Evolutionary conservation across 2,113 vertebrate species (phyloP).

Genomic region (Saguinus midas): DNA sequence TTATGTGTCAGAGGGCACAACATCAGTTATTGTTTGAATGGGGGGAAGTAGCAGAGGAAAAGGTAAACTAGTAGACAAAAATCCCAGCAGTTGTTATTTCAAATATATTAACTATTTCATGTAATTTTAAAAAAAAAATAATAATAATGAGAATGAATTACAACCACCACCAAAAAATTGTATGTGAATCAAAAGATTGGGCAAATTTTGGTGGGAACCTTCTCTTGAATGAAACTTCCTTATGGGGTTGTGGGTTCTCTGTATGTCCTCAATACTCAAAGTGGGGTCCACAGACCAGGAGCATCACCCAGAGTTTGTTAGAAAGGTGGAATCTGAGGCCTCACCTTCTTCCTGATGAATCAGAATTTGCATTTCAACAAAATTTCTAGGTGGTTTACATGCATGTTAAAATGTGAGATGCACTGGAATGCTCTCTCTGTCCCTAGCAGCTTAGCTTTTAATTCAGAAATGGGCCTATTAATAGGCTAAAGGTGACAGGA

Average conservation of each 20-base stretch:
- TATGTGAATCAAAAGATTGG: neutral
- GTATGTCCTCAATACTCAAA: neutral
- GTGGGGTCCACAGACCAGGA: neutral
- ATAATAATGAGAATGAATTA: neutral
- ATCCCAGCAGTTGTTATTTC: slow-evolving; percentile 5
- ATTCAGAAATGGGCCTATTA: slow-evolving; percentile 30
- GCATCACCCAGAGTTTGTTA: neutral
- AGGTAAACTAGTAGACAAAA: slow-evolving; percentile 21
- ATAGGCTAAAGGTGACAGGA: slow-evolving; percentile 50
- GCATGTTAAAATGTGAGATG: slow-evolving; percentile 40
- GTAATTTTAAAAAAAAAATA: neutral
- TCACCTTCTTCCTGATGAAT: neutral
- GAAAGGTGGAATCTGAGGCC: neutral
- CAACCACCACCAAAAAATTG: neutral
- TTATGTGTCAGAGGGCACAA: neutral
- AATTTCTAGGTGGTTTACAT: slow-evolving; percentile 1
- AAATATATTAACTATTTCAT: slow-evolving; percentile 14
- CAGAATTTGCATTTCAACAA: slow-evolving; percentile 52
- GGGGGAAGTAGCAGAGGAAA: neutral
- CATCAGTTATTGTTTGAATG: slow-evolving; percentile 3
- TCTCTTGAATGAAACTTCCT: neutral
- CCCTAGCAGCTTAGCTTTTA: slow-evolving; percentile 38
- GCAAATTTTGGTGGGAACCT: neutral
- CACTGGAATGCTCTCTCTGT: slow-evolving; percentile 29
- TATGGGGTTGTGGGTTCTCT: neutral